phyloP scores from a whole-genome alignment of 2,113 vertebrate genomes.

The Otolemur garnettii region DNA sequence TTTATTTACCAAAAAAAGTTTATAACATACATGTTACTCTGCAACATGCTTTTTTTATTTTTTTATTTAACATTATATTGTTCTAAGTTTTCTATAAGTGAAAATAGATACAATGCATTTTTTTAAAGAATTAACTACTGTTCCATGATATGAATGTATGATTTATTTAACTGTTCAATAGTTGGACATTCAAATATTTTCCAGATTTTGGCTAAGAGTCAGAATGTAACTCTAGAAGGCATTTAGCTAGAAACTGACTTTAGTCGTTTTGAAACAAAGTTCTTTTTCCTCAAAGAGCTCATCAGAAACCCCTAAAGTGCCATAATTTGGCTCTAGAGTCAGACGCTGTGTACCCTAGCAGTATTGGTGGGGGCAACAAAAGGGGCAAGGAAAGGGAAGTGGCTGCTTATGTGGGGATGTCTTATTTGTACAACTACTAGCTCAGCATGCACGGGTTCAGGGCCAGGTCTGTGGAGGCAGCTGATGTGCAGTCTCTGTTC shows the following conservation, averaged over 20 bases:
- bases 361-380: rapidly evolving
- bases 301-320: not conserved
- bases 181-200: not conserved
- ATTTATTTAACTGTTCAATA: not conserved
- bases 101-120: not conserved
- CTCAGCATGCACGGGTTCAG: not conserved
- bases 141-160: not conserved
- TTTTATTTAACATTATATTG: not conserved
- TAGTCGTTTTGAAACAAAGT: conserved; percentile 1
- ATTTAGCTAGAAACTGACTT: not conserved
- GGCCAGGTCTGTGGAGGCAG: not conserved
- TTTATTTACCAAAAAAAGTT: not conserved
- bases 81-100: not conserved
- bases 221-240: conserved; percentile 37
- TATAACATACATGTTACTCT: not conserved
- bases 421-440: not conserved
- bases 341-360: rapidly evolving
- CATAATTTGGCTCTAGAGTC: not conserved
- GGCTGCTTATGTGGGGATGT: rapidly evolving
- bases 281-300: not conserved
- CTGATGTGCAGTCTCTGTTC: not conserved
- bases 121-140: not conserved
- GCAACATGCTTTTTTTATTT: not conserved
- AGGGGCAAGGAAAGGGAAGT: not conserved
- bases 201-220: not conserved